phyloP scores from a whole-genome alignment of 2,113 vertebrate species.

The Nerophis lumbriciformis region DNA sequence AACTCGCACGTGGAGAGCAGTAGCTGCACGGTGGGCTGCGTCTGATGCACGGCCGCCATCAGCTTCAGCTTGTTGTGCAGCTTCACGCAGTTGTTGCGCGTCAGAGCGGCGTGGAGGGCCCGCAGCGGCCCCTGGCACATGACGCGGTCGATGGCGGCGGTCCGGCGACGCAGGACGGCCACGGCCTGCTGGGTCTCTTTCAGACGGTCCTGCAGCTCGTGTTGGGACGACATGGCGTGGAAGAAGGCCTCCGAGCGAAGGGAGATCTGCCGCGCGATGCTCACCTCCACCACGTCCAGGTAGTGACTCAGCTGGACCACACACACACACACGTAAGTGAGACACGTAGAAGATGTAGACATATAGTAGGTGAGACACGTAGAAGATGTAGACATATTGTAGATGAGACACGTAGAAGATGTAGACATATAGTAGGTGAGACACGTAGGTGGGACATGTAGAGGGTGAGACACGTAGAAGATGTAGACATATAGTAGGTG shows the following conservation, averaged over 20 bases:
- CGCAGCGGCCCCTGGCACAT: conserved; percentile 89
- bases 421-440: no score
- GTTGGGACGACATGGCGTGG: conserved; percentile 98
- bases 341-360: no score
- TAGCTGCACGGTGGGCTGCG: conserved; percentile 97
- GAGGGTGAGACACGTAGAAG: no score
- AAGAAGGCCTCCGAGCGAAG: conserved; percentile 98
- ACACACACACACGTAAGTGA: no score
- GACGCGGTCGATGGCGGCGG: conserved; percentile 83
- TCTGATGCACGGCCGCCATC: conserved; percentile 98
- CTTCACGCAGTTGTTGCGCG: conserved; percentile 87
- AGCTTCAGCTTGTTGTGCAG: conserved; percentile 92
- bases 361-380: no score
- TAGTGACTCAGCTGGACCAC: conserved; percentile 85
- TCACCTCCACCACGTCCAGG: conserved; percentile 97
- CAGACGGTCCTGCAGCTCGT: conserved; percentile 96
- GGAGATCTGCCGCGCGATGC: conserved; percentile 97
- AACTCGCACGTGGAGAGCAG: conserved; percentile 94
- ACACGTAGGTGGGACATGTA: no score
- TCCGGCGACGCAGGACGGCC: conserved; percentile 84
- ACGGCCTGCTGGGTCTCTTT: conserved; percentile 88
- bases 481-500: no score
- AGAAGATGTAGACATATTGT: no score
- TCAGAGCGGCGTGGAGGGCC: conserved; percentile 81
- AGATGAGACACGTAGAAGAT: no score